A percentile compares a stretch with the other conserved stretches of the same genome.
These are phyloP conservation scores for Passer domesticus DNA, from an alignment of 2,113 vertebrate species.

Conservation along the genomic window DNA sequence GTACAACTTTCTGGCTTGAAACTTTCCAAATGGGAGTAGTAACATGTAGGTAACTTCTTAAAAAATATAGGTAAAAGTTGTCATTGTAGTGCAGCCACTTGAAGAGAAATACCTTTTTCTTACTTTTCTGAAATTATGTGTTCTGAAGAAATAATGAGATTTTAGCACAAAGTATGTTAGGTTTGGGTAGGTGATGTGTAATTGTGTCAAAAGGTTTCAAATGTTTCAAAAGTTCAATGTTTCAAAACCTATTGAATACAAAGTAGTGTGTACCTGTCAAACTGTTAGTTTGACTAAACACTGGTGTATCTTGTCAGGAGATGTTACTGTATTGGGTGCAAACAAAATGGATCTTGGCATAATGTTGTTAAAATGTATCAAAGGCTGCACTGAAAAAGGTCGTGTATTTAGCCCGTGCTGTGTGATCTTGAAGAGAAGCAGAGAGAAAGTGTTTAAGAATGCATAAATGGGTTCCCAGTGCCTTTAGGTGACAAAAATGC, in stretches of 20 bases:
- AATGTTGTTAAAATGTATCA: not conserved
- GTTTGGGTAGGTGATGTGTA: not conserved
- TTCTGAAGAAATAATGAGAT: not conserved
- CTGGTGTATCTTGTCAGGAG: not conserved
- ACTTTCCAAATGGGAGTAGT: not conserved
- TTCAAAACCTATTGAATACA: not conserved
- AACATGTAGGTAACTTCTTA: not conserved
- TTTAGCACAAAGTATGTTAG: not conserved
- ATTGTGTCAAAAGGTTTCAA: not conserved
- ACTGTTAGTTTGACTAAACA: not conserved
- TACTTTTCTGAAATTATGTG: not conserved
- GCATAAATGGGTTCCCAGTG: not conserved
- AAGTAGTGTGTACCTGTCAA: not conserved
- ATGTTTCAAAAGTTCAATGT: not conserved
- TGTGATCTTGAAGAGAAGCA: not conserved
- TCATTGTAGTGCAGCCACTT: not conserved
- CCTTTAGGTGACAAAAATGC: not conserved
- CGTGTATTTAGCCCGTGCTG: fast-evolving
- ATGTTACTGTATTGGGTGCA: not conserved
- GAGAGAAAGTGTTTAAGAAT: not conserved
- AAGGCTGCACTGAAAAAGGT: not conserved
- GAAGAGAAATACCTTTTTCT: not conserved
- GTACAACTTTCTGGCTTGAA: not conserved
- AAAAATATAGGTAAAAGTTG: not conserved
- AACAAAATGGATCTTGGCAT: not conserved